Conservation (phyloP, 2,888 invertebrate species). For the Melinopterus prodromus region DNA sequence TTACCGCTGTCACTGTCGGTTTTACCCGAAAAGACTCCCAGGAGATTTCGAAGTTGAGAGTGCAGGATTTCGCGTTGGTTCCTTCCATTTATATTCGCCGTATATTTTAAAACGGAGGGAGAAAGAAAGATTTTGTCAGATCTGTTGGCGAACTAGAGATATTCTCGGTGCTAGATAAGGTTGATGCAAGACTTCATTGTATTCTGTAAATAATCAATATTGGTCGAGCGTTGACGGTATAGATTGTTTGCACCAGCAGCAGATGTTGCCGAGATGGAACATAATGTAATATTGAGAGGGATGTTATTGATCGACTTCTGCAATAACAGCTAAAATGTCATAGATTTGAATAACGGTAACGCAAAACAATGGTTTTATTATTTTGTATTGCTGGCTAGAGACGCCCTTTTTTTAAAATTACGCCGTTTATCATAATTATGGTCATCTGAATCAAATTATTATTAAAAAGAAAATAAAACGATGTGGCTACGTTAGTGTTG, state of each 20-base stretch:
- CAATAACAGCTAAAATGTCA: not conserved
- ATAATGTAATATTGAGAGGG: not conserved
- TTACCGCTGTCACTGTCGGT: slow-evolving; percentile 25
- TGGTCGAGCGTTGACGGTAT: not conserved
- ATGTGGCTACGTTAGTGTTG: too few relatives aligned
- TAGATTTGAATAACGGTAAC: not conserved
- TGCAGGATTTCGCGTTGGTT: not conserved
- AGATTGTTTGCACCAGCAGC: not conserved
- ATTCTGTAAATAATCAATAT: not conserved
- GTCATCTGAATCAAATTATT: too few relatives aligned
- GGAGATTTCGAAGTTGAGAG: slow-evolving; percentile 5
- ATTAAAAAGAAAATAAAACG: too few relatives aligned
- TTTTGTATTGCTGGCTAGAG: too few relatives aligned
- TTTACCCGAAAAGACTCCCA: slow-evolving; percentile 8
- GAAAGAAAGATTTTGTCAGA: not conserved
- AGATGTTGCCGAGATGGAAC: not conserved
- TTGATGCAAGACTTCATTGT: not conserved
- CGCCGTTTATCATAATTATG: too few relatives aligned
- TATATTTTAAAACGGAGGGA: not conserved
- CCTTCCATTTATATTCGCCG: not conserved
- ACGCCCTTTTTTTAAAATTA: too few relatives aligned
- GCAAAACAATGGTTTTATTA: too few relatives aligned
- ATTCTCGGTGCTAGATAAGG: not conserved
- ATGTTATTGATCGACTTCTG: not conserved
- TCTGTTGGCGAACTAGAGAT: not conserved